Base-by-base conservation (phyloP, 2,888 invertebrate species). In the Patella ulyssiponensis region DNA sequence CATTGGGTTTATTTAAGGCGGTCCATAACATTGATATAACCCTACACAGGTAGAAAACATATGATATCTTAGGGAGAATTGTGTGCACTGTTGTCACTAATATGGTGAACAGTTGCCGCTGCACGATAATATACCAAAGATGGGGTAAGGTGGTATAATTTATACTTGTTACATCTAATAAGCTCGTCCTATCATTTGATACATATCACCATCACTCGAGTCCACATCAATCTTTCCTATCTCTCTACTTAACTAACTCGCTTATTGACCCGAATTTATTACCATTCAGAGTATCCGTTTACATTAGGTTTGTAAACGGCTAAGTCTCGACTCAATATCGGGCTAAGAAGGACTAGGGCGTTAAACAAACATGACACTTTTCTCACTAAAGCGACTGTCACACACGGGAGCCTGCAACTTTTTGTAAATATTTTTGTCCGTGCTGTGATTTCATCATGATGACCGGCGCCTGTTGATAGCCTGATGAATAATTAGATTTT, bases 391-490 rank as follows among this genome's bases (percentile, higher is more conserved):
- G 23, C 23, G 20, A 64, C 20, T 64, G 64, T 81, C 81, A 87
- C 27, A 87, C 84, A 44, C 86, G 77, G 11, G 86, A 85, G 9
- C 84, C 86, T 7, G 84, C 81, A 11, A 80, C 80, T 81, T 87
- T 88, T 70, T 84, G 84, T 74, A 83, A 77, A 73, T 81, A 82
- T 81, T 88, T 88, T 33, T 84, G 85, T 14, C 83, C 84, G 72
- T 83, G 85, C 53, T 82, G 84, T 56, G 85, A 81, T 78, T 88
- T 87, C 79, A 86, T 80, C 20, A 87, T 81, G 77, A 87, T 83
- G n/a, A 88, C 88, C 5, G 88, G 88, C 0, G 89, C 88, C 33
- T 83, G 87, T 64, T 89, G 88, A 80, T 89, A 89, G 56, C 83
- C 83, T 14, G 77, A 83, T 52, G 78, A 77, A 17, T 82, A 74